These are phyloP conservation scores for Platalea minor DNA, from an alignment of 2,797 vertebrate genomes.

Conservation along the genomic window DNA sequence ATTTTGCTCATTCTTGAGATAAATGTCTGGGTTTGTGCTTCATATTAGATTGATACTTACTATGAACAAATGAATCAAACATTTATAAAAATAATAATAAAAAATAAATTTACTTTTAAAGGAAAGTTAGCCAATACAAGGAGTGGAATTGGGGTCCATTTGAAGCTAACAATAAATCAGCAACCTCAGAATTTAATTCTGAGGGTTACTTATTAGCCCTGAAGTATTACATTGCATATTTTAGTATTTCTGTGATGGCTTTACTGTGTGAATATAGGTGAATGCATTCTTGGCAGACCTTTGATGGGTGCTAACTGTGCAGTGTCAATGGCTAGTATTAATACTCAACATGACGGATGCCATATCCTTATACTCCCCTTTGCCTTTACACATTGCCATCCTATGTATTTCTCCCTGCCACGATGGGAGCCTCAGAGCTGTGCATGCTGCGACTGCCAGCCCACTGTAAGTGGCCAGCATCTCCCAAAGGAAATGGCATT, in stretches of 20 bases:
- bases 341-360: neutral
- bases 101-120: neutral
- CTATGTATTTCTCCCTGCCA: neutral
- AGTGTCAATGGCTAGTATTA: neutral
- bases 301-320: neutral
- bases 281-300: neutral
- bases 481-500: neutral
- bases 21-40: neutral
- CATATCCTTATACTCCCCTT: neutral
- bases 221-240: neutral
- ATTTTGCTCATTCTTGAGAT: neutral
- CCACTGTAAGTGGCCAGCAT: neutral
- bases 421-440: neutral
- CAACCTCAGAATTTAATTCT: neutral
- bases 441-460: accelerated
- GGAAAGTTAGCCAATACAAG: neutral
- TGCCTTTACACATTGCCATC: no score
- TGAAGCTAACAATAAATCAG: neutral
- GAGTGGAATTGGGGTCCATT: neutral
- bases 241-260: neutral
- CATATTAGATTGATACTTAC: neutral
- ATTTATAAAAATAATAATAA: neutral
- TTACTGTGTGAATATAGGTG: neutral
- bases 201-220: neutral
- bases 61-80: neutral